A percentile compares a stretch with the other conserved stretches of the same genome.
phyloP scores from a whole-genome alignment of 2,797 vertebrate species.

The Parauchenoglanis ngamensis region DNA sequence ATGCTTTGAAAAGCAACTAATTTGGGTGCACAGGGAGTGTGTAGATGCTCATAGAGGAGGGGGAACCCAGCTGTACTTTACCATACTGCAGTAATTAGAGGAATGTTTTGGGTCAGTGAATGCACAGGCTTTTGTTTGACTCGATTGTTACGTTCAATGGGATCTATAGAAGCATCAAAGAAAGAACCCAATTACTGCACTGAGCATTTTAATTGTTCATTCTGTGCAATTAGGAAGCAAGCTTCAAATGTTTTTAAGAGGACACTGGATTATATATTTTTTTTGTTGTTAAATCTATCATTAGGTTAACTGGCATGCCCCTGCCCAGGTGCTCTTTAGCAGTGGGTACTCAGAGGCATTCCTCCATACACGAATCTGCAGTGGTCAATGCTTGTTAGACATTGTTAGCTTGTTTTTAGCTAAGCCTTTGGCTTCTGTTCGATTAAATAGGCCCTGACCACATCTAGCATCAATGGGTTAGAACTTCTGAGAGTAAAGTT shows the following conservation, averaged over 20 bases:
- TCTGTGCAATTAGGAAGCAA: conserved; percentile 72
- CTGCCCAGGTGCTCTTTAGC: conserved; percentile 71
- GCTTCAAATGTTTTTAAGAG: conserved; percentile 73
- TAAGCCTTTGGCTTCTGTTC: conserved; percentile 25
- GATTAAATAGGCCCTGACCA: not conserved
- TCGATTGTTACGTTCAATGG: conserved; percentile 75
- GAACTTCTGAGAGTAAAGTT: not conserved
- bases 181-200: conserved; percentile 77
- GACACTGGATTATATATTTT: conserved; percentile 70
- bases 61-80: conserved; percentile 63
- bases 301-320: conserved; percentile 69
- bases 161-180: conserved; percentile 72
- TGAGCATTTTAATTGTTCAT: conserved; percentile 67
- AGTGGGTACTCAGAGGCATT: conserved; percentile 64
- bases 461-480: not conserved
- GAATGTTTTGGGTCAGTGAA: conserved; percentile 75
- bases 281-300: conserved; percentile 70
- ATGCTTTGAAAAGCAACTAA: conserved; percentile 41
- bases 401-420: conserved; percentile 30
- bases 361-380: conserved; percentile 64
- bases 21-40: conserved; percentile 38
- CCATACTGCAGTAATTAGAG: conserved; percentile 72
- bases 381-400: conserved; percentile 33
- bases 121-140: conserved; percentile 76
- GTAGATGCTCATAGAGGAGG: conserved; percentile 53